Evolutionary conservation across 2,113 vertebrate species (phyloP).

Genomic region (Engraulis encrasicolus): DNA sequence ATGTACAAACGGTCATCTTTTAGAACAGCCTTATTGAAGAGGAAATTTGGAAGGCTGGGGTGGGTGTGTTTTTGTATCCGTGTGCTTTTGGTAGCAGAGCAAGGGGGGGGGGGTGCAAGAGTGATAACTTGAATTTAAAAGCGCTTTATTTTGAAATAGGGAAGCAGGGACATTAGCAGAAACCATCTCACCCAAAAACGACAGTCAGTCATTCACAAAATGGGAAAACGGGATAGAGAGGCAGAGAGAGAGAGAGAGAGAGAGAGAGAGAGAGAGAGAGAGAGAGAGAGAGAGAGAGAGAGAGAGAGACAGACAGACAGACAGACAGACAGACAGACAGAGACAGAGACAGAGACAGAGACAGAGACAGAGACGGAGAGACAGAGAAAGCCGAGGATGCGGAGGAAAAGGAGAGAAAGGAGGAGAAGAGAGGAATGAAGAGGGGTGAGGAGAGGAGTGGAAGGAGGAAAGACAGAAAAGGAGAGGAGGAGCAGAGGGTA

Average conservation of each 20-base stretch:
- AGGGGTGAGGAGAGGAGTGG: neutral
- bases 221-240: slow-evolving; percentile 20
- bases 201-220: no score
- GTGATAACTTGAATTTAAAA: no score
- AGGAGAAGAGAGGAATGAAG: neutral
- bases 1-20: no score
- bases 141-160: no score
- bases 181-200: no score
- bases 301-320: no score
- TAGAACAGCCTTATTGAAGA: no score
- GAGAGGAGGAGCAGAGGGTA: no score
- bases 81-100: no score
- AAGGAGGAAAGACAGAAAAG: neutral
- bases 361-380: neutral
- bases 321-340: neutral
- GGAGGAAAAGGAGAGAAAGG: neutral
- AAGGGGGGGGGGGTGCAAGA: neutral
- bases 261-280: neutral
- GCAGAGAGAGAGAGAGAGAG: neutral
- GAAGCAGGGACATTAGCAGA: neutral
- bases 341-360: neutral
- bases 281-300: neutral
- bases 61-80: no score
- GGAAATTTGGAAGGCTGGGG: no score
- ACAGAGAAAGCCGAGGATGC: neutral